These are phyloP conservation scores for Habroteleia sp. DNA, from an alignment of 2,888 invertebrate genomes.

Conservation along the genomic window DNA sequence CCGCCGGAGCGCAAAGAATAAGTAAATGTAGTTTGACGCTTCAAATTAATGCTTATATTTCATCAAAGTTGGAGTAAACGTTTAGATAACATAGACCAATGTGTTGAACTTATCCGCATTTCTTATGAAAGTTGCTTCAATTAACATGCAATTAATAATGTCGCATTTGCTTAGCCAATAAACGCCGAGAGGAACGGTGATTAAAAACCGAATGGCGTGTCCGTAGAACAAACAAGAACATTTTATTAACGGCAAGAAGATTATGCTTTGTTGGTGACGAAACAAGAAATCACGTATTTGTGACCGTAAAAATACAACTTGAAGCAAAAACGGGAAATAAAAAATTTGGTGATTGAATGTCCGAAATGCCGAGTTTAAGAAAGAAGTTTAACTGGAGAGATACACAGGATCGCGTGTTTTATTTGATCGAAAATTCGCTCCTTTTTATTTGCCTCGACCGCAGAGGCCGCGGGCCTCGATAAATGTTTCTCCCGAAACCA, in stretches of 20 bases:
- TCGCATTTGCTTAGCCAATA: no score
- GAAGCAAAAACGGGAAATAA: slow-evolving; percentile 1
- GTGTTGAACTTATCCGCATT: slow-evolving; percentile 16
- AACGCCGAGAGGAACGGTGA: not conserved
- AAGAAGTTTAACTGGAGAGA: slow-evolving; percentile 17
- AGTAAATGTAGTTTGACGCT: slow-evolving; percentile 40
- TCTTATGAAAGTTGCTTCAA: slow-evolving; percentile 32
- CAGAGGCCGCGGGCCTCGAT: slow-evolving; percentile 42
- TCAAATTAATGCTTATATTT: slow-evolving; percentile 47
- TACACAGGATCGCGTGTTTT: slow-evolving; percentile 17
- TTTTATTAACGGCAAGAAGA: slow-evolving; percentile 17
- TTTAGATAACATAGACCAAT: slow-evolving; percentile 25
- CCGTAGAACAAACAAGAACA: slow-evolving; percentile 1
- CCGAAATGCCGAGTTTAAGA: slow-evolving; percentile 26
- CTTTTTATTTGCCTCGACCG: slow-evolving; percentile 37
- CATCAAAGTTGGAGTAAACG: slow-evolving; percentile 47
- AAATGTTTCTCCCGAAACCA: slow-evolving; percentile 64
- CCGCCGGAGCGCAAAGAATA: slow-evolving; percentile 48
- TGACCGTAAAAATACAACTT: not conserved
- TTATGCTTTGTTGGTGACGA: slow-evolving; percentile 11
- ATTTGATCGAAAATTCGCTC: slow-evolving; percentile 14
- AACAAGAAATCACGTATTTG: not conserved
- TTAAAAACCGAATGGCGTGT: slow-evolving; percentile 4
- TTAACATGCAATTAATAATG: slow-evolving; percentile 37
- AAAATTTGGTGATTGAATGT: slow-evolving; percentile 29